These are phyloP conservation scores for Thaumetopoea pityocampa DNA, from an alignment of 1,140 invertebrate genomes.

Conservation along the genomic window DNA sequence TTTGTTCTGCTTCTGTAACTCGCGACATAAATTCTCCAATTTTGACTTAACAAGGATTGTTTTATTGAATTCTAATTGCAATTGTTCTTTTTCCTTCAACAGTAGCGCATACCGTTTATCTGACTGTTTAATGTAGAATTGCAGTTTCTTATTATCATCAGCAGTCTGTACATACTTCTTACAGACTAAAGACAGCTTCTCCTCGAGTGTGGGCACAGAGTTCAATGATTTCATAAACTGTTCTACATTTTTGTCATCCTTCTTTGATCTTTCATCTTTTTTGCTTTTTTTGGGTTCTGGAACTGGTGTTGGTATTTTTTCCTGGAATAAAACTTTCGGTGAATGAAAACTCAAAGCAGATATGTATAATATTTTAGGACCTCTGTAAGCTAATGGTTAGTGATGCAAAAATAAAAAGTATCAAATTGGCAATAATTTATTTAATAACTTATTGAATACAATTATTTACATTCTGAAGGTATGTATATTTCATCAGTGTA, in stretches of 20 bases:
- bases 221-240: slow-evolving; percentile 85
- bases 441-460: no score
- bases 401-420: no score
- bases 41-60: slow-evolving; percentile 87
- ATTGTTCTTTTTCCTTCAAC: slow-evolving; percentile 87
- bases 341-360: no score
- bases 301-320: slow-evolving; percentile 32
- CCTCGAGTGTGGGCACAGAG: slow-evolving; percentile 81
- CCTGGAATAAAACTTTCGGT: slow-evolving; percentile 39
- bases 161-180: slow-evolving; percentile 85
- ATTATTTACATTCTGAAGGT: no score
- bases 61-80: slow-evolving; percentile 90
- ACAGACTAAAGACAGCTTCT: slow-evolving; percentile 84
- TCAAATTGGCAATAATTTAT: no score
- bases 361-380: no score
- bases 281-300: slow-evolving; percentile 43
- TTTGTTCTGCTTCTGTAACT: slow-evolving; percentile 94
- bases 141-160: slow-evolving; percentile 85
- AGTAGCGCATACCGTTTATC: slow-evolving; percentile 81
- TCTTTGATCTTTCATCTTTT: slow-evolving; percentile 63
- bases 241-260: slow-evolving; percentile 79
- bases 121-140: slow-evolving; percentile 79
- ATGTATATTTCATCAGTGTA: no score
- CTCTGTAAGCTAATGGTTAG: no score
- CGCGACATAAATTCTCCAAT: slow-evolving; percentile 91